Percentiles rank a stretch among this genome's conserved stretches.
These are phyloP conservation scores for Himalopsyche tibetana DNA, from an alignment of 2,888 invertebrate species.

Conservation along the genomic window DNA sequence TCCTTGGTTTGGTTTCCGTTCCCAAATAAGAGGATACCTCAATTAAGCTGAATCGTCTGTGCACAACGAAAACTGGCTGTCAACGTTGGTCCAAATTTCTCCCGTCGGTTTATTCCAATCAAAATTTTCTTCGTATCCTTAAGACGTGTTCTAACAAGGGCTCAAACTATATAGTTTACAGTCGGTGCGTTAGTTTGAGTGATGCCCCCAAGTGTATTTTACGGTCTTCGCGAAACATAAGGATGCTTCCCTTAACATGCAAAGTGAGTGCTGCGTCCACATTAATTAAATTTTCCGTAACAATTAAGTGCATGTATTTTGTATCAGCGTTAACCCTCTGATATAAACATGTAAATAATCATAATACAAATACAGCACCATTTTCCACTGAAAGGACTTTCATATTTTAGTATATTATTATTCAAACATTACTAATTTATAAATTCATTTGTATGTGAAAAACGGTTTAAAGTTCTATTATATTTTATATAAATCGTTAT, in stretches of 20 bases:
- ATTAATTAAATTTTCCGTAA: constrained; percentile 12
- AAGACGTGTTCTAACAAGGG: not conserved
- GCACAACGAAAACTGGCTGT: no score
- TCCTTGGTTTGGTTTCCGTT: no score
- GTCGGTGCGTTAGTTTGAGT: not conserved
- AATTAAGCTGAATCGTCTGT: no score
- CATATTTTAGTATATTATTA: no score
- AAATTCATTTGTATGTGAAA: no score
- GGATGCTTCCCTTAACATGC: not conserved
- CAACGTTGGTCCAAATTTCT: no score
- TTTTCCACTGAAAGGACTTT: not conserved
- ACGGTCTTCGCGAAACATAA: not conserved
- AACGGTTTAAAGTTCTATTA: no score
- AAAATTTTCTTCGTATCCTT: not conserved
- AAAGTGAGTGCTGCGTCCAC: constrained; percentile 12
- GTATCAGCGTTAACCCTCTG: not conserved
- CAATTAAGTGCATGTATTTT: not conserved
- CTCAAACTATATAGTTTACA: not conserved
- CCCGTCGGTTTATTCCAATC: no score
- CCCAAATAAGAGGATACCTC: no score
- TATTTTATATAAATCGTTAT: no score
- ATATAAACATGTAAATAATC: not conserved
- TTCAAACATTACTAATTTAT: no score
- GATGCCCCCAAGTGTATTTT: constrained; percentile 22
- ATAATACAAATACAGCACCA: not conserved